Base-by-base conservation (phyloP, 2,888 invertebrate species). In the Macaria notata region DNA sequence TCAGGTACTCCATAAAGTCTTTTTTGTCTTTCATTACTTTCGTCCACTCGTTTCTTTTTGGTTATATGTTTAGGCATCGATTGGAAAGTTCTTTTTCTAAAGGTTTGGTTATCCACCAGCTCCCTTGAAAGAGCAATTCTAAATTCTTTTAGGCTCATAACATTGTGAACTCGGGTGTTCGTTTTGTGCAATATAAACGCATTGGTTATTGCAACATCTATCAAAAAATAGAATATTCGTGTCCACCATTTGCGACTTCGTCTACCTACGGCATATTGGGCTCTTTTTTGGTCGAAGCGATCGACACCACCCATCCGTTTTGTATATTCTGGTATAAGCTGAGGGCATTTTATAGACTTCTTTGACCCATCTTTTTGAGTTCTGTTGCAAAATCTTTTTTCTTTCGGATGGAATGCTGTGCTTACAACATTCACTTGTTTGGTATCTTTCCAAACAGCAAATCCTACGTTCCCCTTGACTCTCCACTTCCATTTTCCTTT, bases 401-500 rank as follows among this genome's bases (percentile, higher is more conserved):
- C 8, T 44, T 53, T 53, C 2, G 58, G 49, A 45, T 58, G 58
- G 42, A 53, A 58, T 29, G 49, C 61, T 39, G 43, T 63, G 41
- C 49, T 56, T 41, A 44, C 30, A 53, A 61, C 42, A 51, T 19
- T 46, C n/a, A 54, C 54, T 42, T 41, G 19, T 56, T 63, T 57
- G 33, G 39, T 60, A 36, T 60, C 55, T 57, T 56, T 38, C 60
- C 60, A 60, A 33, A 59, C 42, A 48, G 48, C 48, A 48, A 63
- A 59, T 33, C 46, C 44, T 54, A 66, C 54, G 33, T 54, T 54
- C 6, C 43, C 29, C 39, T 54, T 49, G 9, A 54, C 53, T 60
- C 67, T 64, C 65, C 66, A 65, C 46, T 66, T 66, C 46, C 41
- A 68, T 33, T 67, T 43, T 45, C 66, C 66, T 65, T 59, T 66